Evolutionary conservation across 2,888 invertebrate species (phyloP), one percentile per base, ranked within the genome.

Genomic region (Drosophila kambysellisi): DNA sequence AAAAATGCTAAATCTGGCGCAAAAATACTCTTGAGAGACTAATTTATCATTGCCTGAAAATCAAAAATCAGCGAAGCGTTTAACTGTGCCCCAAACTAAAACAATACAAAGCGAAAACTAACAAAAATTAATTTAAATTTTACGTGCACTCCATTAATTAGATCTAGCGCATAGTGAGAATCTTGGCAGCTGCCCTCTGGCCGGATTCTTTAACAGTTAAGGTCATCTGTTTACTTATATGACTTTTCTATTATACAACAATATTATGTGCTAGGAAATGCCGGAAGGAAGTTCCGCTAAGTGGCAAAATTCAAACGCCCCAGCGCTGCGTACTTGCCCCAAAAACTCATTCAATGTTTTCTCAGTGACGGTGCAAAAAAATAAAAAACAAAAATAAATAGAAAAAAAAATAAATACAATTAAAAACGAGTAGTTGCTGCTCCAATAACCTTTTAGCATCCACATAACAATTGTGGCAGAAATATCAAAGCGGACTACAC

Each of bases 91-190:
- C 79, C 57, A 58, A 56, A 62, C 66, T 46, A 17, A 67, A 53
- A 54, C 41, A 66, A 66, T 70, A 52, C 62, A 43, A 57, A 66
- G 60, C 33, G 33, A 59, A 59, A 70, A 51, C n/a, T 8, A 79
- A 56, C 46, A 61, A 20, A 56, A 68, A 46, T 11, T 15, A 32
- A 63, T 58, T 25, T 29, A 48, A 68, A 50, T 73, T 79, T 79
- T 83, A 89, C 89, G 87, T 90, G 88, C 73, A 81, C 72, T 82
- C 76, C 88, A 88, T 88, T 90, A 89, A 87, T 88, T 82, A 79
- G 82, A 66, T 66, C 12, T 12, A 53, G 70, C 72, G 69, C 54
- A 78, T 60, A 64, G 72, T 52, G 54, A 30, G 32, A 78, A 60
- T 57, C 60, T 58, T 41, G 51, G 43, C 51, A 41, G 56, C 43